Percentiles rank a stretch among this genome's conserved stretches.
Conservation (phyloP, 2,797 vertebrate species). For the Hoplostethus atlanticus region DNA sequence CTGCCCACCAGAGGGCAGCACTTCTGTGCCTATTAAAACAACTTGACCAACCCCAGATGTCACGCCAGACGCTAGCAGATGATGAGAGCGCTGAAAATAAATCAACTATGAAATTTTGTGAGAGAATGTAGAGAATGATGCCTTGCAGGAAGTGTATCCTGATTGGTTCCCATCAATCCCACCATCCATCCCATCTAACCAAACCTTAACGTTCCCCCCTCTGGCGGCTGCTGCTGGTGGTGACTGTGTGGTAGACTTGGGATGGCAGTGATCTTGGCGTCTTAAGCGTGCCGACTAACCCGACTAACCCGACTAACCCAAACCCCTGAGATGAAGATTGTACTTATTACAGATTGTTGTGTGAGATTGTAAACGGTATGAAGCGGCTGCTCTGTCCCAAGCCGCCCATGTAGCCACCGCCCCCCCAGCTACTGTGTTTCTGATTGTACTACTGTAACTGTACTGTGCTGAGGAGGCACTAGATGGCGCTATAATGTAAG, state of each 20-base stretch:
- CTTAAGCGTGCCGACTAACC: slow-evolving; percentile 60
- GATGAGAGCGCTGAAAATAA: slow-evolving; percentile 29
- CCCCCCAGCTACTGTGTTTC: slow-evolving; percentile 47
- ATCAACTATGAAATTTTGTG: slow-evolving; percentile 43
- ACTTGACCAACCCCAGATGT: slow-evolving; percentile 27
- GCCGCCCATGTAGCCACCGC: neutral
- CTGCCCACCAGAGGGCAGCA: slow-evolving; percentile 78
- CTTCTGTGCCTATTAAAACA: slow-evolving; percentile 78
- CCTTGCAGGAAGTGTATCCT: slow-evolving; percentile 21
- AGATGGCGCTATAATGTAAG: slow-evolving; percentile 67
- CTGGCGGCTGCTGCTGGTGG: slow-evolving; percentile 6
- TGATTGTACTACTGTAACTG: slow-evolving; percentile 70
- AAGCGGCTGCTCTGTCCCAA: slow-evolving; percentile 25
- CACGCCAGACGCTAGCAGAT: slow-evolving; percentile 17
- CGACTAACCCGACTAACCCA: neutral
- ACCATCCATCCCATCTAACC: no score
- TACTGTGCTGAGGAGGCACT: slow-evolving; percentile 67
- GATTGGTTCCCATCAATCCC: no score
- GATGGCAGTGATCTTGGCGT: slow-evolving; percentile 18
- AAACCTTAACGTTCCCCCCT: slow-evolving; percentile 13
- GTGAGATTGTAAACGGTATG: slow-evolving; percentile 39
- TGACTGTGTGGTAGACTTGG: slow-evolving; percentile 28
- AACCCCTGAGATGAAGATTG: slow-evolving; percentile 30
- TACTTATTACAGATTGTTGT: slow-evolving; percentile 34
- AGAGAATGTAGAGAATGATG: slow-evolving; percentile 53